Base-by-base conservation (phyloP, 2,797 vertebrate species). In the Champsocephalus esox region DNA sequence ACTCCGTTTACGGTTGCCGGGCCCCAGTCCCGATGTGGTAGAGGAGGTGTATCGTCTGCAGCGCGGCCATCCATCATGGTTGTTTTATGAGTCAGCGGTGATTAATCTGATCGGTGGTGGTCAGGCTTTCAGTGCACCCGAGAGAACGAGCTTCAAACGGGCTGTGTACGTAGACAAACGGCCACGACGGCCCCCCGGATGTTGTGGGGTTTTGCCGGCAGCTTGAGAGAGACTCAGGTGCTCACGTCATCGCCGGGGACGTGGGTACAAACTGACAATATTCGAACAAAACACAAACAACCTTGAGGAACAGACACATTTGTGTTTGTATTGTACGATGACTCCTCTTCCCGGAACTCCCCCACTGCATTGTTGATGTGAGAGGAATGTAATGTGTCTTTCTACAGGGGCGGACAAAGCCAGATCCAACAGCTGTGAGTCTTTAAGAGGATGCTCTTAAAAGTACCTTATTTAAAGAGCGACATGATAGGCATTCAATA, bases 41-140 rank as follows among this genome's bases (percentile, higher is more conserved):
- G 83, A 77, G 85, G 88, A 87, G 84, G 80, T 19, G 77, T 61
- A 71, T 75, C 48, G 63, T 79, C 82, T 80, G 72, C 73, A 14
- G 68, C 77, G 56, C 54, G 21, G 1, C 75, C 72, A 52, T 86
- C 81, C 77, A 65, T 81, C 82, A 73, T 7, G 32, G 70, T 41
- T 63, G 68, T 64, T 77, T 80, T 50, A 66, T 91, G 85, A 91
- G 82, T 91, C 88, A 90, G 82, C 66, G 8, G 82, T 88, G 88
- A 90, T 90, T 82, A 84, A 90, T 89, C 48, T 72, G 78, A 83
- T 70, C 12, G 70, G 52, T 55, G 72, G 75, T 57, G 83, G 77
- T 75, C 75, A 72, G 80, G 72, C 54, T 60, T 54, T 80, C 52
- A 19, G 21, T 52, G 21, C 32, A 59, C 77, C 64, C 45, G 19